Conservation (phyloP, 2,888 invertebrate genomes). For the Sinelater perroti region DNA sequence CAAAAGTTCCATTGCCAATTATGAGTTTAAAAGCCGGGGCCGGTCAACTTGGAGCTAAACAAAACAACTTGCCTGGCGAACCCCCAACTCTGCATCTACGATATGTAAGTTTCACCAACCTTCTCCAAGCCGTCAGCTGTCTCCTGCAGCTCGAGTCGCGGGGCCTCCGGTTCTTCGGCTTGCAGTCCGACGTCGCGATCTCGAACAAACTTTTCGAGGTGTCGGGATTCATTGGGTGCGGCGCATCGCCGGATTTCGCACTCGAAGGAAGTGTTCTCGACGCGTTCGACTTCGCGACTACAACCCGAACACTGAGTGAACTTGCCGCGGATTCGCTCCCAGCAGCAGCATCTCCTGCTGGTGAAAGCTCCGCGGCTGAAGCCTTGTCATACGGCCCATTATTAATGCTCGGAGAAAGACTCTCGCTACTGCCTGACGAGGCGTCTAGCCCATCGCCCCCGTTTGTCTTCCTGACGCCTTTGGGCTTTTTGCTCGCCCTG, state of each 20-base stretch:
- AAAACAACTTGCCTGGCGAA: not conserved
- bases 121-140: conserved; percentile 37
- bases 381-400: conserved; percentile 26
- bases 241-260: conserved; percentile 19
- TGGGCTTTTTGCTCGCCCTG: conserved; percentile 21
- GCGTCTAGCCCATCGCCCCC: conserved; percentile 15
- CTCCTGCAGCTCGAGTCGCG: conserved; percentile 18
- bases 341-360: conserved; percentile 15
- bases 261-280: conserved; percentile 13
- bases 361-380: conserved; percentile 24
- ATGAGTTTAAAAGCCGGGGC: conserved; percentile 8
- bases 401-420: conserved; percentile 21
- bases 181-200: conserved; percentile 11
- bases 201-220: not conserved
- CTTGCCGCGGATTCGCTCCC: conserved; percentile 11
- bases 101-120: conserved; percentile 39
- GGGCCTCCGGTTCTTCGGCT: conserved; percentile 13
- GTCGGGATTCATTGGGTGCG: conserved; percentile 2
- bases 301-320: conserved; percentile 18
- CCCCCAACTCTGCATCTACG: too few species aligned
- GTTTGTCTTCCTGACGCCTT: not conserved
- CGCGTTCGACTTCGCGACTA: conserved; percentile 23
- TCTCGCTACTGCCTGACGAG: conserved; percentile 23
- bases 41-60: conserved; percentile 13
- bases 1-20: conserved; percentile 20